These are phyloP conservation scores for Valencia hispanica DNA, from an alignment of 2,797 vertebrate species.

Conservation along the genomic window DNA sequence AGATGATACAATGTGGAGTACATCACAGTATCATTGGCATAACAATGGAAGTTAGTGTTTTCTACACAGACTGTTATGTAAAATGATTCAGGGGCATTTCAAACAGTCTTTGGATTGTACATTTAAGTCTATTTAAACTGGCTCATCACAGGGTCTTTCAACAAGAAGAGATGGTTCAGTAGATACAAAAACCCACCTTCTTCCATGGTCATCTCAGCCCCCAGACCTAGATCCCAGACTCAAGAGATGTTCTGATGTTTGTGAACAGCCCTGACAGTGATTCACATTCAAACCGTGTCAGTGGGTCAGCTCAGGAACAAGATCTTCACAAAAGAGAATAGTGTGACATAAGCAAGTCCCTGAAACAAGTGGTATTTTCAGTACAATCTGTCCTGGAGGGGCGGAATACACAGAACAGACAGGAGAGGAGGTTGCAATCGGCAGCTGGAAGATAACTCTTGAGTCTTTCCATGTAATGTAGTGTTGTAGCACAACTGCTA, in stretches of 20 bases:
- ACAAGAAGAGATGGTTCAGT: neutral
- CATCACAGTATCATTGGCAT: neutral
- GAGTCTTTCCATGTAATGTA: neutral
- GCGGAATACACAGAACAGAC: neutral
- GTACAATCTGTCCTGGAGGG: conserved; percentile 27
- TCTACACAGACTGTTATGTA: neutral
- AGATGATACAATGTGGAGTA: neutral
- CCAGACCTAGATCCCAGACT: neutral
- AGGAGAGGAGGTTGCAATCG: conserved; percentile 6
- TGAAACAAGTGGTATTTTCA: conserved; percentile 11
- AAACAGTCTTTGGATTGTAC: neutral
- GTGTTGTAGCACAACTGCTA: conserved; percentile 28
- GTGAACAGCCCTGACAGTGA: neutral
- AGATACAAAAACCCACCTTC: neutral
- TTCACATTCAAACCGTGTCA: neutral
- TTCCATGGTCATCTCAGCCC: neutral
- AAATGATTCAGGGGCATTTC: neutral
- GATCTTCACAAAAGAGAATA: conserved; percentile 3
- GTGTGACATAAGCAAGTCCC: conserved; percentile 1
- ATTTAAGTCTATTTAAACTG: neutral
- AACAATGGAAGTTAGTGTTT: neutral
- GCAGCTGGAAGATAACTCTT: neutral
- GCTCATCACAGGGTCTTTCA: neutral
- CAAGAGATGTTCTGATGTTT: neutral
- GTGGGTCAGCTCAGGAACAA: neutral